A percentile compares a stretch with the other conserved stretches of the same genome.
Evolutionary conservation across 1,140 invertebrate species (phyloP).

Genomic region (Drosophila seguyi): DNA sequence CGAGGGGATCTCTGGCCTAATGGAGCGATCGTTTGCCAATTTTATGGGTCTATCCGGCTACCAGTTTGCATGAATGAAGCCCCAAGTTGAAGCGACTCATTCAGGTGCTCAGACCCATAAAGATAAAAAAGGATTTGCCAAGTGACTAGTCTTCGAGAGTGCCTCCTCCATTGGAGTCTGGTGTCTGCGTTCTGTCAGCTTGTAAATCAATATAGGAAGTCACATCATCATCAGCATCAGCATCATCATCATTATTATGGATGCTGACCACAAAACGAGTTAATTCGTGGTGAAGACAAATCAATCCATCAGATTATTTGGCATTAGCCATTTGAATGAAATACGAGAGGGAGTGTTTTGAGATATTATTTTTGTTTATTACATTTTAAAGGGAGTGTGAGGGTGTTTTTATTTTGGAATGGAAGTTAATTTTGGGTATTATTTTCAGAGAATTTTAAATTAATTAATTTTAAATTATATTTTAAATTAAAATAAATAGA

Average conservation of each 20-base stretch:
- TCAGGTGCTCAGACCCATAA: slow-evolving; percentile 49
- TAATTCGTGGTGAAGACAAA: slow-evolving; percentile 46
- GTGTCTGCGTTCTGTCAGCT: slow-evolving; percentile 62
- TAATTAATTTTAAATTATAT: no score
- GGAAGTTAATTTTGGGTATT: no score
- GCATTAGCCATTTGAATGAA: slow-evolving; percentile 51
- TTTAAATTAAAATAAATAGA: no score
- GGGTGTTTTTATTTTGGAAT: background rate
- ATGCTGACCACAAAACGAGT: slow-evolving; percentile 41
- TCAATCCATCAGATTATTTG: slow-evolving; percentile 62
- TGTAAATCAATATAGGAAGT: slow-evolving; percentile 68
- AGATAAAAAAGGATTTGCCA: slow-evolving; percentile 73
- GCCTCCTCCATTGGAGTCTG: slow-evolving; percentile 5
- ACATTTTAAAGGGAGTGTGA: background rate
- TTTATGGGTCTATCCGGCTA: slow-evolving; percentile 74
- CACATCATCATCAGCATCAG: slow-evolving; percentile 41
- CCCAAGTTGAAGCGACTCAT: slow-evolving; percentile 48
- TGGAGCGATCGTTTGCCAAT: slow-evolving; percentile 78
- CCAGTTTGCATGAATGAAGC: slow-evolving; percentile 76
- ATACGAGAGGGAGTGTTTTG: slow-evolving; percentile 24
- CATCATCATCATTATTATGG: slow-evolving; percentile 7
- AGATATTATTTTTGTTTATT: slow-evolving; percentile 3
- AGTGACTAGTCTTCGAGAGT: slow-evolving; percentile 41
- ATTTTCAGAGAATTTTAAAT: no score
- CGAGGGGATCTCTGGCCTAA: slow-evolving; percentile 47